Percentiles rank a stretch among this genome's conserved stretches.
Evolutionary conservation across 2,113 vertebrate genomes (phyloP).

Genomic region (Salvator merianae): DNA sequence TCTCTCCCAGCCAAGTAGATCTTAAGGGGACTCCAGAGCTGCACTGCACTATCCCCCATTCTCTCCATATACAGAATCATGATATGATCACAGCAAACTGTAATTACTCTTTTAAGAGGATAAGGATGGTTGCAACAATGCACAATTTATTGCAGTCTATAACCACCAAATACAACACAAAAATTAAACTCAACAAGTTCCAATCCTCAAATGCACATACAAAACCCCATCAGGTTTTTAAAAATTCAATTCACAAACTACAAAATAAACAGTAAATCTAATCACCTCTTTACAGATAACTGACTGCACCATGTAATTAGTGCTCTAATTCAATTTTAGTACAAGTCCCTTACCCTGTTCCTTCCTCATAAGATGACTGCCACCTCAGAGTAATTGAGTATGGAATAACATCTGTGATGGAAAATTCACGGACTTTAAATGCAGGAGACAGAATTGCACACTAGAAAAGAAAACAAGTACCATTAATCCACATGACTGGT

Average conservation of each 20-base stretch:
- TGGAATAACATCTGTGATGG: constrained; percentile 92
- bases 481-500: background rate
- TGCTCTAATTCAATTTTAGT: background rate
- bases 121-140: too few species aligned
- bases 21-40: background rate
- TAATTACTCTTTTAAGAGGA: too few species aligned
- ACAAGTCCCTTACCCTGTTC: constrained; percentile 80
- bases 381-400: constrained; percentile 92
- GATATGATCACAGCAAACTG: too few species aligned
- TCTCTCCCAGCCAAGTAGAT: background rate
- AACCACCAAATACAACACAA: too few species aligned
- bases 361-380: constrained; percentile 91
- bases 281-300: background rate
- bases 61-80: too few species aligned
- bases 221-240: too few species aligned
- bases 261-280: background rate
- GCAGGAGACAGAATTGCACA: constrained; percentile 97
- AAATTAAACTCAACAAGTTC: too few species aligned
- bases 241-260: background rate
- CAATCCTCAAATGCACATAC: too few species aligned
- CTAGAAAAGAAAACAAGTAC: constrained; percentile 70
- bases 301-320: background rate
- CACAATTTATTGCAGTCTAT: too few species aligned
- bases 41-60: background rate
- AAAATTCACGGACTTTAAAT: constrained; percentile 96